A percentile compares a stretch with the other conserved stretches of the same genome.
phyloP scores from a whole-genome alignment of 2,797 vertebrate genomes.

The Karalla daura region DNA sequence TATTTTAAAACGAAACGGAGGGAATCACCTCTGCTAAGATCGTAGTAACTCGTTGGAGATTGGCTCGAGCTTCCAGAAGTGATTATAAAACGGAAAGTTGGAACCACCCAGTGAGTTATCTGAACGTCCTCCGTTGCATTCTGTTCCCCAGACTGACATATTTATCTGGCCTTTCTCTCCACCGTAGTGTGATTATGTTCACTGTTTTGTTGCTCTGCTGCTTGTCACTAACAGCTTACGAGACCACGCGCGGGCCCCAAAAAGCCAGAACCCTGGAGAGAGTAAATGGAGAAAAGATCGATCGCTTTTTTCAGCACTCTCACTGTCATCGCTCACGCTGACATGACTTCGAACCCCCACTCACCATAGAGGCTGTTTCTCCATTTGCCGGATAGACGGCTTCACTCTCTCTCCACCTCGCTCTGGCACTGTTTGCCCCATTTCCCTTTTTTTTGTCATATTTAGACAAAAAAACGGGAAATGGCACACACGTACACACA shows the following conservation, averaged over 20 bases:
- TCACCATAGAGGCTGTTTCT: slow-evolving; percentile 27
- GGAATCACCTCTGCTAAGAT: neutral
- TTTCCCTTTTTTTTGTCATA: slow-evolving; percentile 42
- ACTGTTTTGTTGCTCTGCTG: slow-evolving; percentile 28
- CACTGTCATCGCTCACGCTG: slow-evolving; percentile 49
- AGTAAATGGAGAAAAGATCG: slow-evolving; percentile 31
- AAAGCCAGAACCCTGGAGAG: slow-evolving; percentile 8
- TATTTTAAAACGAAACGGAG: no score
- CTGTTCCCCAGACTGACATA: neutral
- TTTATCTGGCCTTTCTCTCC: slow-evolving; percentile 18
- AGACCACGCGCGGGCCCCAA: slow-evolving; percentile 20
- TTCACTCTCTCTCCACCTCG: slow-evolving; percentile 7
- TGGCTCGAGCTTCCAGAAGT: neutral
- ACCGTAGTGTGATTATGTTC: slow-evolving; percentile 6
- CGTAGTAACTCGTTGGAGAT: neutral
- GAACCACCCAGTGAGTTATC: neutral
- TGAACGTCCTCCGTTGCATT: neutral
- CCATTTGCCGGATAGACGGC: slow-evolving; percentile 10
- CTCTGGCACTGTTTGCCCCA: slow-evolving; percentile 20
- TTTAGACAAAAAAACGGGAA: no score
- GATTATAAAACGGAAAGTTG: neutral
- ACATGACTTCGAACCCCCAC: slow-evolving; percentile 21
- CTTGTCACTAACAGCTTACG: slow-evolving; percentile 61
- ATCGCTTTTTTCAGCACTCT: slow-evolving; percentile 24
- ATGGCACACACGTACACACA: no score